Evolutionary conservation across 2,797 vertebrate species (phyloP).

Genomic region (Valencia hispanica): DNA sequence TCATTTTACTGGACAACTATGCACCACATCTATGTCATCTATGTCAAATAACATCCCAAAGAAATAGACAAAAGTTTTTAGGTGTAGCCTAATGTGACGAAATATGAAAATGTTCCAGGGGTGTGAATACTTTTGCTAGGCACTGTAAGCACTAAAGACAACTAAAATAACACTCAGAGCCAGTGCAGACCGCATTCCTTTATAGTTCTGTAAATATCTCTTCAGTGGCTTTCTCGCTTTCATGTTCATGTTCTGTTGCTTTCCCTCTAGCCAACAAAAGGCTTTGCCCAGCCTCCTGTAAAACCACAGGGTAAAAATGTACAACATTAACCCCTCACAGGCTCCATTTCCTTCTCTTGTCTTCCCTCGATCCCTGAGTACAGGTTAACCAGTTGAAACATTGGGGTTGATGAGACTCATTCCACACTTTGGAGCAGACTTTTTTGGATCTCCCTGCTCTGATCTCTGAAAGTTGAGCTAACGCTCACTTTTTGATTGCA

Average conservation of each 20-base stretch:
- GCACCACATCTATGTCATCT: conserved; percentile 7
- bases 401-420: conserved; percentile 8
- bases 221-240: conserved; percentile 23
- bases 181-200: conserved; percentile 28
- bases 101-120: background rate
- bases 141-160: background rate
- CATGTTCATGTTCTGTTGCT: conserved; percentile 32
- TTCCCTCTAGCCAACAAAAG: conserved; percentile 35
- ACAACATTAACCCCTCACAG: conserved; percentile 57
- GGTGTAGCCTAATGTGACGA: background rate
- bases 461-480: conserved; percentile 4
- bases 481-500: conserved; percentile 34
- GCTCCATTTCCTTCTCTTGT: conserved; percentile 46
- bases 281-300: conserved; percentile 42
- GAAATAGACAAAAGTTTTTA: background rate
- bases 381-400: conserved; percentile 40
- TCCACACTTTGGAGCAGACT: conserved; percentile 21
- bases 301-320: conserved; percentile 68
- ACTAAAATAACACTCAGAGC: conserved; percentile 23
- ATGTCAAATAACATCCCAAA: background rate
- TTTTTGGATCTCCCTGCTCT: conserved; percentile 36
- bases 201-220: conserved; percentile 26
- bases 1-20: background rate
- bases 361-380: conserved; percentile 28
- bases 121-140: background rate